These are phyloP conservation scores for Saccopteryx bilineata DNA, from an alignment of 2,113 vertebrate species.

Conservation along the genomic window DNA sequence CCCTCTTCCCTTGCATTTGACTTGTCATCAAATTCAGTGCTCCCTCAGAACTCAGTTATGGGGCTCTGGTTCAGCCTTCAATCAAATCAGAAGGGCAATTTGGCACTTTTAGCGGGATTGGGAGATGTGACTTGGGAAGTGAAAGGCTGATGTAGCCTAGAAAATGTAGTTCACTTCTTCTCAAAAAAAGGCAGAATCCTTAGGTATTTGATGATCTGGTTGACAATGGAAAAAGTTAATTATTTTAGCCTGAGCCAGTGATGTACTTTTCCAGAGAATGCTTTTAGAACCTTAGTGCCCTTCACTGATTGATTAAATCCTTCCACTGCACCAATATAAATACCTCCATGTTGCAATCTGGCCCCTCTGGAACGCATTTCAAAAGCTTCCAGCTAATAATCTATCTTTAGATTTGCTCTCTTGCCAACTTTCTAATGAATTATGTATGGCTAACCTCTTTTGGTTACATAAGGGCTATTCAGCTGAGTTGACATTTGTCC, in stretches of 20 bases:
- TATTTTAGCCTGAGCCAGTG: constrained; percentile 46
- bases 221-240: constrained; percentile 45
- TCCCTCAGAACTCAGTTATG: constrained; percentile 54
- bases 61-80: constrained; percentile 40
- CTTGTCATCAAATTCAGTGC: constrained; percentile 54
- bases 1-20: not conserved
- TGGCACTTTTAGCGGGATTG: not conserved
- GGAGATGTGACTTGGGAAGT: constrained; percentile 22
- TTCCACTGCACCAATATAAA: constrained; percentile 68
- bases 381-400: constrained; percentile 80
- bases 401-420: constrained; percentile 83
- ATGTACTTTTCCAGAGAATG: constrained; percentile 67
- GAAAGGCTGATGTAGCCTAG: constrained; percentile 44
- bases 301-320: constrained; percentile 77
- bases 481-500: constrained; percentile 74
- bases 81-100: constrained; percentile 30
- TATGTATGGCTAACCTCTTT: constrained; percentile 82
- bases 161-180: constrained; percentile 53
- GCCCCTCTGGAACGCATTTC: constrained; percentile 72
- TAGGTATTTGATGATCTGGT: constrained; percentile 57
- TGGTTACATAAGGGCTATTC: constrained; percentile 81
- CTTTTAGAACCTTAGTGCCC: constrained; percentile 72
- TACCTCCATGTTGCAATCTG: constrained; percentile 68
- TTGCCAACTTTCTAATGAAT: constrained; percentile 82
- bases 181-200: constrained; percentile 55